Conservation (phyloP, 2,797 vertebrate species). For the Sebastes hubbsi region DNA sequence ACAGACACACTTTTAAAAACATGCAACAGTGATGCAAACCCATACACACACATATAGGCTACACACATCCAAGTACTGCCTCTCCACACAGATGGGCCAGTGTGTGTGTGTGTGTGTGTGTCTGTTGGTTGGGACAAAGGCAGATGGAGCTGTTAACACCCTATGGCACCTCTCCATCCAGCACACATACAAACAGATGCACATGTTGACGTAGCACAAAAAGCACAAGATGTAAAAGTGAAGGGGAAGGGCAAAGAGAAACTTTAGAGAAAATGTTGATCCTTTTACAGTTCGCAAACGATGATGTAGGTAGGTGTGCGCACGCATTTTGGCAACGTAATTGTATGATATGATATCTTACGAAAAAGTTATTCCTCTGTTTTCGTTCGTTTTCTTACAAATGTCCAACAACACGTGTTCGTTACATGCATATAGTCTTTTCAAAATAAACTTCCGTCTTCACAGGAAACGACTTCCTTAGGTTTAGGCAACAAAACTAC, state of each 20-base stretch:
- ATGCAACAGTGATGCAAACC: constrained; percentile 3
- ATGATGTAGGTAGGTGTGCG: no score
- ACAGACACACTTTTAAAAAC: neutral
- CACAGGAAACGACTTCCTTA: no score
- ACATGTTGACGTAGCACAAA: neutral
- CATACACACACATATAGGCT: neutral
- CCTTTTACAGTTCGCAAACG: no score
- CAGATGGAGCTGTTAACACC: constrained; percentile 51
- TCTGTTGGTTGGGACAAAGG: constrained; percentile 7
- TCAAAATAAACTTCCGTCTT: no score
- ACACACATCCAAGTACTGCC: neutral
- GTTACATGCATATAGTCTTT: no score
- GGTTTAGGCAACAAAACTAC: no score
- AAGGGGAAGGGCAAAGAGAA: neutral
- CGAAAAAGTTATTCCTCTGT: no score
- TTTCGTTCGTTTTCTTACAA: no score
- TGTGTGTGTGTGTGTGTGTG: constrained; percentile 16
- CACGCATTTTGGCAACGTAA: no score
- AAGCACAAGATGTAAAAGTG: neutral
- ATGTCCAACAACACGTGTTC: no score
- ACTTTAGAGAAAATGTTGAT: no score
- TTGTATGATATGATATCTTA: no score
- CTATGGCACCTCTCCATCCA: constrained; percentile 35
- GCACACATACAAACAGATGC: neutral
- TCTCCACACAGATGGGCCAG: constrained; percentile 23